Base-by-base conservation (phyloP, 1,140 invertebrate genomes). In the Drosophila bipectinata region DNA sequence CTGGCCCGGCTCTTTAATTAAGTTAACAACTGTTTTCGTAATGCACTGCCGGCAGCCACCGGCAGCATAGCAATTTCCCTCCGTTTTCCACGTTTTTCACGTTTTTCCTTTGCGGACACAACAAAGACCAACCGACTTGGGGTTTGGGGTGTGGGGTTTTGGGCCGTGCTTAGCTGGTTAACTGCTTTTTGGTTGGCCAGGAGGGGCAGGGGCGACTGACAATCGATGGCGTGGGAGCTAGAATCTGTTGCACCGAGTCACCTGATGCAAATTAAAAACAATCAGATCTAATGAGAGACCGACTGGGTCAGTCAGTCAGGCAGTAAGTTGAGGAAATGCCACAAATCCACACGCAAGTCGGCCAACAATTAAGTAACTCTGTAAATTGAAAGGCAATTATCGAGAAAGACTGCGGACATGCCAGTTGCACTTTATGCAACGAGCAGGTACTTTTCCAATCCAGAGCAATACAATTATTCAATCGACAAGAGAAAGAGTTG, bases 21-120 rank as follows among this genome's bases (percentile, higher is more conserved):
- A 83, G 72, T 87, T 88, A 87, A 79, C 75, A 79, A 79, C 75
- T 73, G 79, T 79, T 77, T 66, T 58, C 59, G 30, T 63, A 66
- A 59, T 57, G 69, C 68, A 75, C 48, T 61, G 63, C 48, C 53
- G 34, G 14, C 47, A 77, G 52, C 52, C 49, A 61, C 34, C 51
- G 67, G 48, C 58, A 74, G 54, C 54, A 56, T 41, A 49, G 81
- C 60, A 81, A 76, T 87, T 87, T 88, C 39, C 39, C 14, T 45
- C 34, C 1, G 44, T 26, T 59, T 57, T 54, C 59, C 37, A 53
- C 21, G 47, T 32, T 69, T 24, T 68, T 57, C 37, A 53, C 21
- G 47, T 32, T 69, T 24, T 72, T 60, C 77, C 78, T 74, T 78
- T 59, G 18, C 41, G 53, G 62, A 79, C 79, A 59, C 77, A 47